These are phyloP conservation scores for Gonioctena quinquepunctata DNA, from an alignment of 1,140 invertebrate species.

Conservation along the genomic window DNA sequence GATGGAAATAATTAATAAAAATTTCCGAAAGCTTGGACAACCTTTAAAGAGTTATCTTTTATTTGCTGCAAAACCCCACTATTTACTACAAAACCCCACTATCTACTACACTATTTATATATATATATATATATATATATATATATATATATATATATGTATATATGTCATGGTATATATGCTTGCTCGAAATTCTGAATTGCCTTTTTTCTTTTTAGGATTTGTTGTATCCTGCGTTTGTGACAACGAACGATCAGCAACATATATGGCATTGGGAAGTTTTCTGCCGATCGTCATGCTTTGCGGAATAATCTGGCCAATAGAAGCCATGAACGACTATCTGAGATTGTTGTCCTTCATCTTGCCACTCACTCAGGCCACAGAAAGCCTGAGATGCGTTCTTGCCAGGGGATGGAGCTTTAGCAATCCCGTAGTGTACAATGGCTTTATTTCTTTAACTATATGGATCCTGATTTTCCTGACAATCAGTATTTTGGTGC, in stretches of 20 bases:
- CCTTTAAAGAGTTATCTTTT: no score
- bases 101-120: no score
- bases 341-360: slow-evolving; percentile 78
- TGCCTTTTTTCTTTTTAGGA: slow-evolving; percentile 60
- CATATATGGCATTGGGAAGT: slow-evolving; percentile 89
- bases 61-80: no score
- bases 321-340: slow-evolving; percentile 80
- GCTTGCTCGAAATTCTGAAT: no score
- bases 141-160: no score
- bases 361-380: slow-evolving; percentile 89
- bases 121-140: no score
- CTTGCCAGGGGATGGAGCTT: slow-evolving; percentile 87
- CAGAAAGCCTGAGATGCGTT: slow-evolving; percentile 87
- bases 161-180: no score
- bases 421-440: slow-evolving; percentile 75
- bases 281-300: slow-evolving; percentile 91
- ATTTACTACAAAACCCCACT: no score
- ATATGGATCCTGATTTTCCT: slow-evolving; percentile 85
- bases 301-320: slow-evolving; percentile 85
- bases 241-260: slow-evolving; percentile 88
- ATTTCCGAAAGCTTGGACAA: no score
- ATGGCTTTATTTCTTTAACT: slow-evolving; percentile 81
- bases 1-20: no score
- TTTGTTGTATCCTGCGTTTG: slow-evolving; percentile 87
- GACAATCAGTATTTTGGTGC: slow-evolving; percentile 74